Conservation (phyloP, 2,888 invertebrate species). For the Oegoconia quadripuncta region DNA sequence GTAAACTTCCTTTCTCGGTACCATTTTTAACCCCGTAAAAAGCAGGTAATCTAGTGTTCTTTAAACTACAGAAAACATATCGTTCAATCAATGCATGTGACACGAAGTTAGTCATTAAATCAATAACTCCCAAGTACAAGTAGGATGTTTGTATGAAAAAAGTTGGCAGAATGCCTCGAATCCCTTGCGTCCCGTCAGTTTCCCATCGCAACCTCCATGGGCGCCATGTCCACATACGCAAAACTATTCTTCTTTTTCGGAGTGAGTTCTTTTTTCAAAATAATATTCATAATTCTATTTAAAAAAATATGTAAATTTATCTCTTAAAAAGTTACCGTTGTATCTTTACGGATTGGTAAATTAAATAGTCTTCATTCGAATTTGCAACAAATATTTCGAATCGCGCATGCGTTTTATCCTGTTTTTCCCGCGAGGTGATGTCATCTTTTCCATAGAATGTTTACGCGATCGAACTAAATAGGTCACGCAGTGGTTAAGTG, state of each 20-base stretch:
- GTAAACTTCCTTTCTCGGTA: too few species aligned
- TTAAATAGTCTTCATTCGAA: too few species aligned
- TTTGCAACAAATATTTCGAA: too few species aligned
- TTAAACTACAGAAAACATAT: background rate
- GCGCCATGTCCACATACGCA: slow-evolving; percentile 50
- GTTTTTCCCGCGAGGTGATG: slow-evolving; percentile 30
- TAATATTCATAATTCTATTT: background rate
- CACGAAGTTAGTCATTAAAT: background rate
- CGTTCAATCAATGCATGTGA: background rate
- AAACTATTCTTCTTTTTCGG: slow-evolving; percentile 50
- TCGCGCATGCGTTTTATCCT: slow-evolving; percentile 28
- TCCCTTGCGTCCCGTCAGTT: slow-evolving; percentile 39
- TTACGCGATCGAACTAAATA: slow-evolving; percentile 26
- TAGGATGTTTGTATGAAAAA: slow-evolving; percentile 15
- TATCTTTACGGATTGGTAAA: too few species aligned
- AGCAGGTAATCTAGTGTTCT: background rate
- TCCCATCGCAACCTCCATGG: slow-evolving; percentile 40
- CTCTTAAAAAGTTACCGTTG: background rate
- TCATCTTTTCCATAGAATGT: slow-evolving; percentile 21
- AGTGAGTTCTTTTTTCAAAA: slow-evolving; percentile 40
- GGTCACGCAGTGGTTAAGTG: slow-evolving; percentile 22
- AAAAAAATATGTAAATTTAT: background rate
- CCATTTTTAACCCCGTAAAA: too few species aligned
- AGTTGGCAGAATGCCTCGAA: slow-evolving; percentile 54
- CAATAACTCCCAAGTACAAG: slow-evolving; percentile 11